Evolutionary conservation across 2,797 vertebrate species (phyloP).

Genomic region (Mallotus villosus): DNA sequence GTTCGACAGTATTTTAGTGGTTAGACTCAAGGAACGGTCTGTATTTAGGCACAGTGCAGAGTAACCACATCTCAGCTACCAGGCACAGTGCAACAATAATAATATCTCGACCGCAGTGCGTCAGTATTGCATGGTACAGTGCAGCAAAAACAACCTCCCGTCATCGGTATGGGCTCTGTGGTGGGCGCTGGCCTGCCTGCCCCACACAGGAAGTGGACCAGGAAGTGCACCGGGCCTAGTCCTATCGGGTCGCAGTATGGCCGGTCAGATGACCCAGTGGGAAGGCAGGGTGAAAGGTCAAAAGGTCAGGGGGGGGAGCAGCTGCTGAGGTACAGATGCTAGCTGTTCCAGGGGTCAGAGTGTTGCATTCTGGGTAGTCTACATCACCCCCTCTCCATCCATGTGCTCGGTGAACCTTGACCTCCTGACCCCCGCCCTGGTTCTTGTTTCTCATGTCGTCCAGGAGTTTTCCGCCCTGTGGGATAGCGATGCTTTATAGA

Average conservation of each 20-base stretch:
- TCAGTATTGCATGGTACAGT: too few relatives aligned
- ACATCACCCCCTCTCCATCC: constrained; percentile 54
- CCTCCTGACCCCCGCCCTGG: constrained; percentile 4
- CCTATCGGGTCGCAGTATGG: constrained; percentile 29
- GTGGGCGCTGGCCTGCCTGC: too few relatives aligned
- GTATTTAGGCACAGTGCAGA: too few relatives aligned
- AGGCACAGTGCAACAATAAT: too few relatives aligned
- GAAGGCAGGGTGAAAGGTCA: constrained; percentile 56
- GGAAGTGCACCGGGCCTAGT: too few relatives aligned
- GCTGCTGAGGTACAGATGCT: constrained; percentile 75
- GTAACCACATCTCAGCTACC: too few relatives aligned
- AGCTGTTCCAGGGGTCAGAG: constrained; percentile 65
- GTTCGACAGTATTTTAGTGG: too few relatives aligned
- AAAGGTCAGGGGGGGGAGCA: constrained; percentile 41
- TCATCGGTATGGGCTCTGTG: too few relatives aligned
- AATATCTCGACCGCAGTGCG: too few relatives aligned
- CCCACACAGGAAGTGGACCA: too few relatives aligned
- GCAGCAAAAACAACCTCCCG: too few relatives aligned
- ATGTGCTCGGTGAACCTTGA: constrained; percentile 60
- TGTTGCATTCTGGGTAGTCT: constrained; percentile 65
- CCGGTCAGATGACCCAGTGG: constrained; percentile 36
- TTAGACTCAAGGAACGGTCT: too few relatives aligned
- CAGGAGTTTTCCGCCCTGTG: constrained; percentile 25
- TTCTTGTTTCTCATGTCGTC: constrained; percentile 38
- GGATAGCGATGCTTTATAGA: constrained; percentile 16